Base-by-base conservation (phyloP, 1,140 invertebrate species). In the Asbolus verrucosus region DNA sequence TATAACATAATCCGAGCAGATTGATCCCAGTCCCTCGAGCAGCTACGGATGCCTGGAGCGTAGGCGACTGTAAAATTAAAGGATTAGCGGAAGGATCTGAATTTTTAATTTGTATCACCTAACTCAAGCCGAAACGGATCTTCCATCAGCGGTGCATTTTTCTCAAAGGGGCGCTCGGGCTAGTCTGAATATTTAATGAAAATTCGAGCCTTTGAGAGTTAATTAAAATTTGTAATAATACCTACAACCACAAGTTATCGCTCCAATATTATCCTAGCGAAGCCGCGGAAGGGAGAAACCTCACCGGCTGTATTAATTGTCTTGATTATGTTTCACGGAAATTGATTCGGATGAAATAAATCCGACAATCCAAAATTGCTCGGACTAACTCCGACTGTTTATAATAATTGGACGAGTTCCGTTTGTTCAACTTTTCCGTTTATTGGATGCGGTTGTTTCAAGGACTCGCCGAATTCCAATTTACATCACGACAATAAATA, bases 221-320 rank as follows among this genome's bases (percentile, higher is more conserved):
- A 54, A 54, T 54, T 54, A 54, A 8, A 54, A 54, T 54, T 54
- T 54, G 27, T 54, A n/a, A n/a, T 21, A 54, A 27, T 27, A 54
- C 19, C 46, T 19, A 54, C 39, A n/a, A 13, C 46, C 21, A 21
- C 27, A 54, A 54, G 19, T 54, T 54, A 54, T 54, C 46, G 24
- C 46, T 54, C 27, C 46, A 27, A 54, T 31, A 54, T 54, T 54
- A 14, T 54, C 19, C 46, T n/a, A n/a, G n/a, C 21, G 46, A 54
- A 54, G 46, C 46, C 27, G n/a, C 14, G 27, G 6, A 54, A 27
- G 21, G 18, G 41, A 14, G 21, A 54, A 54, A 27, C 46, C 21
- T 54, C 46, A 54, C 46, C 46, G 46, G 19, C 46, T 54, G 0
- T 27, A 54, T 54, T 54, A 54, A 54, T 54, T 54, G 46, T 54